Conservation (phyloP, 2,888 invertebrate species). For the Autographa gamma region DNA sequence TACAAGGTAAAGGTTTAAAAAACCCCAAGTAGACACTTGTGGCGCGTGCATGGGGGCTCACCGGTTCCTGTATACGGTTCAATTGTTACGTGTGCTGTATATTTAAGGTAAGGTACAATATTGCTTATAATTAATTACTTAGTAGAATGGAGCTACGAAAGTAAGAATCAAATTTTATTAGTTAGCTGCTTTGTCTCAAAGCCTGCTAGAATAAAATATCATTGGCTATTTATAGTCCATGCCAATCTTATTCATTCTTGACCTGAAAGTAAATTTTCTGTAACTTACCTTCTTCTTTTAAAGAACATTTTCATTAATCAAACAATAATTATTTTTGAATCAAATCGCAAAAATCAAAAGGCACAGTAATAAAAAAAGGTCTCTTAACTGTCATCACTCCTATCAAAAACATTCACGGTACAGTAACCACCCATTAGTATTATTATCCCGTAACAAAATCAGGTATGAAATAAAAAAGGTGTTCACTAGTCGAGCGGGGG, state of each 20-base stretch:
- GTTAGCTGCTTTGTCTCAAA: too few species aligned
- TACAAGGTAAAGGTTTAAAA: conserved; percentile 63
- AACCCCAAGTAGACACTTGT: conserved; percentile 74
- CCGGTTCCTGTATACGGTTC: conserved; percentile 45
- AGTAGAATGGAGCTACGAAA: too few species aligned
- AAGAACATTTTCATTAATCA: too few species aligned
- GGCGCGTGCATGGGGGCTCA: conserved; percentile 75
- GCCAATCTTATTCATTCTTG: too few species aligned
- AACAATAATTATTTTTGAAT: too few species aligned
- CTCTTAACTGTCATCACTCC: not conserved
- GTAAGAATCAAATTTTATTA: too few species aligned
- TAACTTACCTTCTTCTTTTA: too few species aligned
- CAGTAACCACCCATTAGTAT: conserved; percentile 34
- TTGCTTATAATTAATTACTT: too few species aligned
- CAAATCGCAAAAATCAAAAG: too few species aligned
- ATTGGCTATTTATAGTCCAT: too few species aligned
- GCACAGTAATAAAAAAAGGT: not conserved
- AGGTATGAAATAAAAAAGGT: conserved; percentile 57
- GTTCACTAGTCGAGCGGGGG: conserved; percentile 69
- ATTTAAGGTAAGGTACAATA: conserved; percentile 17
- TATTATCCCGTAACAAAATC: conserved; percentile 51
- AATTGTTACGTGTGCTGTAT: conserved; percentile 16
- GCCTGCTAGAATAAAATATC: too few species aligned
- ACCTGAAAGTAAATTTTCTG: too few species aligned
- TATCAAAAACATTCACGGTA: not conserved